Evolutionary conservation across 1,140 invertebrate genomes (phyloP), one percentile per base, ranked within the genome.

Genomic region (Danaus melanippus): DNA sequence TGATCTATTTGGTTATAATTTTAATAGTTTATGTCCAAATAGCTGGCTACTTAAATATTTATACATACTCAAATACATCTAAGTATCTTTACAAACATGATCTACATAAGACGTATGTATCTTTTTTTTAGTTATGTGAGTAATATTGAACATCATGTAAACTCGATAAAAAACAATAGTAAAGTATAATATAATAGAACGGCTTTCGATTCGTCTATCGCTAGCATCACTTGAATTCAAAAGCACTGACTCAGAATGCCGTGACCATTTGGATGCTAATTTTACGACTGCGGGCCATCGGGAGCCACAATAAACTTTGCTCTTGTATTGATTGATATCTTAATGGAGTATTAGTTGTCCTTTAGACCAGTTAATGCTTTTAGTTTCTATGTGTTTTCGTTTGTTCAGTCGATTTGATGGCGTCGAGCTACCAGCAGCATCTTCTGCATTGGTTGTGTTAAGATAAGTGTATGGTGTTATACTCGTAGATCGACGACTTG

Each of bases 241-340:
- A 51, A 51, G 50, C 42, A 32, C 21, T 32, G 21, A 32, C 8
- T 10, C 41, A 40, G 12, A 46, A 42, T 46, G 44, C 48, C 50
- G 55, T 53, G 66, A 66, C 67, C 68, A 73, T 77, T 77, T 64
- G 67, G 46, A 77, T 77, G 74, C 70, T 77, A 77, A 77, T 77
- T 74, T 73, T 69, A 69, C 60, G 56, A 58, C 60, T 51, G 47
- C 15, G 46, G 21, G 58, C 50, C 57, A 54, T 59, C 60, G 58
- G 56, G 65, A 58, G 56, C 49, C 46, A 58, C 56, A 58, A 52
- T 58, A 52, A 53, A 51, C 56, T 50, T 46, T 21, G 17, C 41
- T 58, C 51, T 53, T 11, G n/a, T 43, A 58, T 58, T 76, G 74
- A 76, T 76, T 72, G 71, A 76, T 76, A 76, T 76, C 71, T 76